Evolutionary conservation across 2,888 invertebrate genomes (phyloP).

Genomic region (Lycaena phlaeas): DNA sequence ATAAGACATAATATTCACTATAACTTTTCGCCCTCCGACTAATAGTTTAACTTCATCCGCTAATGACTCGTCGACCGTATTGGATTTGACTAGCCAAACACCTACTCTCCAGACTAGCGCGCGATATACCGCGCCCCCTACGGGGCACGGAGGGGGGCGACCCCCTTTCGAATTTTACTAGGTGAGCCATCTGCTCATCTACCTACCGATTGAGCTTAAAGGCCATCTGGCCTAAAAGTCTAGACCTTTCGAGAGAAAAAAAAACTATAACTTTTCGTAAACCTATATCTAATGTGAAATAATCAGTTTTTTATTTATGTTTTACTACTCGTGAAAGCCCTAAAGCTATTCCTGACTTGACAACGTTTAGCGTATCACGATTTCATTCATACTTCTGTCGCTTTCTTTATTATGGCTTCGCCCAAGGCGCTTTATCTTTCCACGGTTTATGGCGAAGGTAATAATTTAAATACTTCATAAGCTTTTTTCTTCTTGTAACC

Average conservation of each 20-base stretch:
- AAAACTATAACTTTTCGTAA: neutral
- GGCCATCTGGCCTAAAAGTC: too few species aligned
- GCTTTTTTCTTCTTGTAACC: conserved; percentile 1
- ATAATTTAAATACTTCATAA: neutral
- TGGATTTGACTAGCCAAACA: too few species aligned
- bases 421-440: neutral
- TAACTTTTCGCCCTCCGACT: too few species aligned
- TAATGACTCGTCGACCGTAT: too few species aligned
- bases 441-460: neutral
- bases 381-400: conserved; percentile 4
- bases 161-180: too few species aligned
- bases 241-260: too few species aligned
- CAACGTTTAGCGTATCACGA: neutral
- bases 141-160: too few species aligned
- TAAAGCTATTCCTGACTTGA: conserved; percentile 5
- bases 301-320: neutral
- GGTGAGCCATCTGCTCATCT: too few species aligned
- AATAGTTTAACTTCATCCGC: too few species aligned
- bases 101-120: too few species aligned
- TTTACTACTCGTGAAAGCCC: neutral
- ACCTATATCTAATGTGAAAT: neutral
- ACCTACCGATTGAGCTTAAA: too few species aligned
- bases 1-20: neutral
- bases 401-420: conserved; percentile 3
- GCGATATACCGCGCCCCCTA: too few species aligned